These are phyloP conservation scores for Odontomachus brunneus DNA, from an alignment of 1,140 invertebrate genomes.

Conservation along the genomic window DNA sequence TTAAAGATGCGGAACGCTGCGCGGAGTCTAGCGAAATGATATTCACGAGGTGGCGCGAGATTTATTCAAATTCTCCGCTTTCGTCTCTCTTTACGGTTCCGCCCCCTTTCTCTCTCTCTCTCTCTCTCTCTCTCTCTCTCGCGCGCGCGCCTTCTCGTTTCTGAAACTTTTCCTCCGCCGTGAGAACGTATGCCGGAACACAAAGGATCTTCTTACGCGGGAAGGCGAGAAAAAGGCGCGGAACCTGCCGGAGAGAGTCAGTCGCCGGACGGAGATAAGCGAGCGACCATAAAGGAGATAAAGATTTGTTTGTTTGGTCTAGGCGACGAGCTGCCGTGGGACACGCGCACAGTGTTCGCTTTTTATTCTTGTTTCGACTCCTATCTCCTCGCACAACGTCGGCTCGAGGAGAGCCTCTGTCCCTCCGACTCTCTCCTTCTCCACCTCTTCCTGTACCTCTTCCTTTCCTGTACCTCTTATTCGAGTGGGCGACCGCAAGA, in stretches of 20 bases:
- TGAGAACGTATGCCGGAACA: slow-evolving; percentile 66
- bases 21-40: slow-evolving; percentile 60
- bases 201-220: slow-evolving; percentile 74
- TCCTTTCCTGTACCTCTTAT: slow-evolving; percentile 17
- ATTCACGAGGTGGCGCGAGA: slow-evolving; percentile 64
- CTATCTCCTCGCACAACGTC: slow-evolving; percentile 19
- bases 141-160: slow-evolving; percentile 56
- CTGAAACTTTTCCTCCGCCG: slow-evolving; percentile 58
- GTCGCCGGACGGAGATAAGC: slow-evolving; percentile 71
- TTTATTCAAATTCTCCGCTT: slow-evolving; percentile 71
- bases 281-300: slow-evolving; percentile 74
- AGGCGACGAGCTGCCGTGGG: slow-evolving; percentile 66
- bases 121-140: slow-evolving; percentile 8
- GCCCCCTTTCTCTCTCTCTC: neutral
- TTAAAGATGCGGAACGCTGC: slow-evolving; percentile 29
- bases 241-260: slow-evolving; percentile 58
- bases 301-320: slow-evolving; percentile 80
- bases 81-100: neutral
- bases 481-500: slow-evolving; percentile 32
- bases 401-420: neutral
- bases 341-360: slow-evolving; percentile 22
- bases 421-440: neutral
- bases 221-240: slow-evolving; percentile 64
- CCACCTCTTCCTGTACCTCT: slow-evolving; percentile 23
- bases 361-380: slow-evolving; percentile 50